Conservation (phyloP, 2,113 vertebrate genomes). For the Rynchops niger region DNA sequence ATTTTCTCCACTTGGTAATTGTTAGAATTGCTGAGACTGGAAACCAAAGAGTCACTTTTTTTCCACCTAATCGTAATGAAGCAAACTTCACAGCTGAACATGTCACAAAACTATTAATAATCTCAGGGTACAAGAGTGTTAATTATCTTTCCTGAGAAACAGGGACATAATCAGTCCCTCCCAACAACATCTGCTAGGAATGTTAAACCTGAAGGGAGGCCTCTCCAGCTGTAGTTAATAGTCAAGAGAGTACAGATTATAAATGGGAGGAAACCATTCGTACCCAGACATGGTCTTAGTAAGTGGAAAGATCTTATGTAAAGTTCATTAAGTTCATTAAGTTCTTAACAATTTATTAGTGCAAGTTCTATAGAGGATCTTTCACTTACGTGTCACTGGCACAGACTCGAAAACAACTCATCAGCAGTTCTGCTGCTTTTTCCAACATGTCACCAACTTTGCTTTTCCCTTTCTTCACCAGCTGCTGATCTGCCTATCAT, state of each 20-base stretch:
- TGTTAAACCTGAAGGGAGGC: neutral
- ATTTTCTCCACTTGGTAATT: neutral
- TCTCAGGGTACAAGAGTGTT: neutral
- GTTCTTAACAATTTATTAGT: neutral
- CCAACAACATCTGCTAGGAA: neutral
- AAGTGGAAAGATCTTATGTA: neutral
- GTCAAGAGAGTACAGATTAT: neutral
- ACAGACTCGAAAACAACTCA: constrained; percentile 97
- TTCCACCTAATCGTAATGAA: neutral
- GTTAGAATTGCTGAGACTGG: neutral
- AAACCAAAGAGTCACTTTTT: neutral
- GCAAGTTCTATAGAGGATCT: neutral
- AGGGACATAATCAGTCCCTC: neutral
- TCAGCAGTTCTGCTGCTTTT: constrained; percentile 92
- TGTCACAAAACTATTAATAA: neutral
- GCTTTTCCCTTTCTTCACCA: constrained; percentile 89
- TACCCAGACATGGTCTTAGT: neutral
- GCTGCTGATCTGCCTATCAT: constrained; percentile 90
- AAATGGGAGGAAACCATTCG: neutral
- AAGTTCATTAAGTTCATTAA: neutral
- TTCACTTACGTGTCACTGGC: constrained; percentile 94
- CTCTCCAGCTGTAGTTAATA: neutral
- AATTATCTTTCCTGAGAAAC: neutral
- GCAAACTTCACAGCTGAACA: neutral
- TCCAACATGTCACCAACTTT: constrained; percentile 94